Evolutionary conservation across 2,888 invertebrate genomes (phyloP).

Genomic region (Gerosis bhagava): DNA sequence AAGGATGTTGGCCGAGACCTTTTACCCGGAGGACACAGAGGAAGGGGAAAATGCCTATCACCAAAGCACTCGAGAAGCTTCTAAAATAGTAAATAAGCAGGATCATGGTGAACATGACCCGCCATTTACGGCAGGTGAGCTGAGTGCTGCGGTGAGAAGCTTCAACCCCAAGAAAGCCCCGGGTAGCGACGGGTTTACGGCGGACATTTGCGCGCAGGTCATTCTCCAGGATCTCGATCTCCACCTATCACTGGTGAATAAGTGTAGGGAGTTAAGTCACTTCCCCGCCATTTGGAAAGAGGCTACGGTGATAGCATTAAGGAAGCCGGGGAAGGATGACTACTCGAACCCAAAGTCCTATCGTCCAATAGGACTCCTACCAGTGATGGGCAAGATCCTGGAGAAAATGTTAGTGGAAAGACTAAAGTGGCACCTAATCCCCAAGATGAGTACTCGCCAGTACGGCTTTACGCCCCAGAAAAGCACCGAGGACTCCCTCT

Average conservation of each 20-base stretch:
- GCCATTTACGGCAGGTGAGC: constrained; percentile 19
- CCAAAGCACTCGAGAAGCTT: too few relatives aligned
- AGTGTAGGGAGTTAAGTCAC: constrained; percentile 2
- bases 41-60: too few relatives aligned
- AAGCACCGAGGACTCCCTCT: constrained; percentile 32
- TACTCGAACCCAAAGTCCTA: constrained; percentile 14
- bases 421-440: too few relatives aligned
- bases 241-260: constrained; percentile 9
- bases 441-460: too few relatives aligned
- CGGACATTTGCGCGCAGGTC: constrained; percentile 19
- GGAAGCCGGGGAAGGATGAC: constrained; percentile 14
- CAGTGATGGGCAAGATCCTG: constrained; percentile 4
- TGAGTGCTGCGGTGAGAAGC: neutral
- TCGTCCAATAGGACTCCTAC: neutral
- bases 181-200: constrained; percentile 25
- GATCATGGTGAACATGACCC: constrained; percentile 6
- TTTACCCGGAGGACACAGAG: too few relatives aligned
- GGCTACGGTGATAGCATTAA: constrained; percentile 7
- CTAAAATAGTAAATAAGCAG: neutral
- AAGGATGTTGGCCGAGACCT: too few relatives aligned
- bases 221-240: neutral
- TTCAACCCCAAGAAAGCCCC: constrained; percentile 28
- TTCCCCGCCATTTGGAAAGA: constrained; percentile 22
- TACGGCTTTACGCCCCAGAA: too few relatives aligned
- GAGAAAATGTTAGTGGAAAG: neutral